Base-by-base conservation (phyloP, 2,888 invertebrate species). In the Dione juno region DNA sequence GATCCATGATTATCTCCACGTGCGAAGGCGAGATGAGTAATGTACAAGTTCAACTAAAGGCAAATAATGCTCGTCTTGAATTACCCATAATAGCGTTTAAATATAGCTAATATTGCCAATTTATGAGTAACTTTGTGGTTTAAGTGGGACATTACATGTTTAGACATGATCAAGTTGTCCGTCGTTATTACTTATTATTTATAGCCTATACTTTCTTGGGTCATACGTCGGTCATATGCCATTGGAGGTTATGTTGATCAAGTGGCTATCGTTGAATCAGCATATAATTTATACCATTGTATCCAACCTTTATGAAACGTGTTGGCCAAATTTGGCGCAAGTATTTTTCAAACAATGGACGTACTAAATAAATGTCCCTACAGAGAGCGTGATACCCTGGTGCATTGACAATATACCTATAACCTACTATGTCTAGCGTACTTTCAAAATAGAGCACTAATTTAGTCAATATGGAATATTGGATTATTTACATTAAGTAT, bases 241-340 rank as follows among this genome's bases (percentile, higher is more conserved):
- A 28, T 28, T 28, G 52, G 50, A 40, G 37, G 53, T 58, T 37
- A 64, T 64, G 69, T 43, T 64, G 50, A 69, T 68, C 68, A 61
- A 67, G 71, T 74, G 74, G 76, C 76, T 77, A 75, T 75, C 69
- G 76, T 77, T 81, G 79, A 80, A 78, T 81, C 78, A 79, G 71
- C 67, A 69, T 74, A 76, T 77, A 76, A 76, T 76, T 74, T 75
- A 74, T 66, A 71, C 78, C 71, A 81, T 82, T 83, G 82, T 82
- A 77, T 82, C 78, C 75, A 66, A 70, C 68, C 75, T 71, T 73
- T 65, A 70, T 68, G 71, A 71, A 77, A 76, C 76, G 76, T 75
- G 75, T 70, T 63, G 66, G 68, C 76, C 76, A 69, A 74, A 76
- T 75, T 76, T 76, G 75, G 77, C 63, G 66, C 59, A 74, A 71